A percentile compares a stretch with the other conserved stretches of the same genome.
These are phyloP conservation scores for Zosterops hypoxanthus DNA, from an alignment of 2,113 vertebrate species.

Conservation along the genomic window DNA sequence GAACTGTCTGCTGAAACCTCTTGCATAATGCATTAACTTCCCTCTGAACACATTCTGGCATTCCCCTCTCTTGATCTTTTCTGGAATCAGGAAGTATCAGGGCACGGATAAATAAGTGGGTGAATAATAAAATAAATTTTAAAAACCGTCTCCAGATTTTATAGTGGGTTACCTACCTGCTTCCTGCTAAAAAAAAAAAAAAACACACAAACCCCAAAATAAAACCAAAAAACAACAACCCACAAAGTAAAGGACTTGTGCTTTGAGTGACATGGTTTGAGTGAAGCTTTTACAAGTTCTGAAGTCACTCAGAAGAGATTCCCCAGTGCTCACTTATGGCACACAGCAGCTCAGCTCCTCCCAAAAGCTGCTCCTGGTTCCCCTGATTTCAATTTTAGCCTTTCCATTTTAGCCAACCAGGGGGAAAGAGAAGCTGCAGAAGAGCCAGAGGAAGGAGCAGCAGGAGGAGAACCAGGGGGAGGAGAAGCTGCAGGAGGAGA, in stretches of 20 bases:
- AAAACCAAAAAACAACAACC: too few species aligned
- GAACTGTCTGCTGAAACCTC: not conserved
- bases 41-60: not conserved
- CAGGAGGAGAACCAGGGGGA: too few species aligned
- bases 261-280: not conserved
- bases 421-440: too few species aligned
- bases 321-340: fast-evolving
- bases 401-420: not conserved
- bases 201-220: too few species aligned
- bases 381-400: not conserved
- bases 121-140: not conserved
- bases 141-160: not conserved
- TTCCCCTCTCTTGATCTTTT: not conserved
- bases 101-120: not conserved
- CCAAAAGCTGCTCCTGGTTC: not conserved
- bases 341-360: not conserved
- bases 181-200: not conserved
- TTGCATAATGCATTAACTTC: not conserved
- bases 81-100: not conserved
- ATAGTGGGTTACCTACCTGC: not conserved
- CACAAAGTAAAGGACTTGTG: not conserved
- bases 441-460: too few species aligned
- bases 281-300: not conserved
- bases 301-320: not conserved
- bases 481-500: too few species aligned